phyloP scores from a whole-genome alignment of 2,113 vertebrate genomes.

The Aptenodytes patagonicus region DNA sequence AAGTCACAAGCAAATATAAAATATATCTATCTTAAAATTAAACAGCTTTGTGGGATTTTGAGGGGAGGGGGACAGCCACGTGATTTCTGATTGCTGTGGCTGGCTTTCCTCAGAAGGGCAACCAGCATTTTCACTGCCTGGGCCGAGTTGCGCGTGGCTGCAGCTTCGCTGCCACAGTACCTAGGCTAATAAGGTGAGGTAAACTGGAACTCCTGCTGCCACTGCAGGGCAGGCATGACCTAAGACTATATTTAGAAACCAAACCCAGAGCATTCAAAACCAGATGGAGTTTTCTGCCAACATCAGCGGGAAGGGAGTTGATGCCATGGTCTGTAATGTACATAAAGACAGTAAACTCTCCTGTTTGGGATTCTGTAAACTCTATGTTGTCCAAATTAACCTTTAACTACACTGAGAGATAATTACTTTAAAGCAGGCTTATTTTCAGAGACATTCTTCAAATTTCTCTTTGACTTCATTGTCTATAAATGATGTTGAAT shows the following conservation, averaged over 20 bases:
- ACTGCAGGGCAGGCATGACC: neutral
- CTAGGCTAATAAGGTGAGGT: neutral
- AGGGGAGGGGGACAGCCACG: fast-evolving
- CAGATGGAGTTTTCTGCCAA: neutral
- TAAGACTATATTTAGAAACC: neutral
- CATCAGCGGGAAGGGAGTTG: neutral
- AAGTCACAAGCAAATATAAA: neutral
- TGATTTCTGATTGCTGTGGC: neutral
- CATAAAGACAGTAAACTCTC: neutral
- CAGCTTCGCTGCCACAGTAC: neutral
- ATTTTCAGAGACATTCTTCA: neutral
- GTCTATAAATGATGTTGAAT: neutral
- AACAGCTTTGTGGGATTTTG: neutral
- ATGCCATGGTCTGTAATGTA: neutral
- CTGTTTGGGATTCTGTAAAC: neutral
- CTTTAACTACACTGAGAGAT: neutral
- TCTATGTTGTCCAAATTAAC: neutral
- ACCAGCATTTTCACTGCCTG: neutral
- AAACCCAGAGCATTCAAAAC: neutral
- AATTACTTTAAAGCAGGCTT: neutral
- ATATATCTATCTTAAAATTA: neutral
- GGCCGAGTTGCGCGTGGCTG: fast-evolving
- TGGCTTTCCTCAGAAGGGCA: neutral
- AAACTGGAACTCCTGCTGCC: neutral
- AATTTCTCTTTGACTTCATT: neutral